Evolutionary conservation across 2,113 vertebrate species (phyloP).

Genomic region (Chaetodon trifascialis): DNA sequence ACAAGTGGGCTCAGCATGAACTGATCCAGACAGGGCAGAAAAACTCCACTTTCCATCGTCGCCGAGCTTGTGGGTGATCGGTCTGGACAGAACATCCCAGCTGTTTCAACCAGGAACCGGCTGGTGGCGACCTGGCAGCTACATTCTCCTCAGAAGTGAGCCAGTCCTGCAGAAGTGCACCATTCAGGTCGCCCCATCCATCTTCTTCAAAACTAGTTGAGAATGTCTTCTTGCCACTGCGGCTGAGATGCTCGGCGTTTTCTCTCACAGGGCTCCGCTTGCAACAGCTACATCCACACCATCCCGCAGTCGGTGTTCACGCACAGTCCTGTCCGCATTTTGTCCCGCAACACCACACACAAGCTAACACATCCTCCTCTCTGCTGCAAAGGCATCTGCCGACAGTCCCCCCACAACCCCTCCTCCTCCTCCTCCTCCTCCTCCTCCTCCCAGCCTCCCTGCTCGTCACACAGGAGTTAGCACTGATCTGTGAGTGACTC

Average conservation of each 20-base stretch:
- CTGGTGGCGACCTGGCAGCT: neutral
- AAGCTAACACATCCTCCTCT: constrained; percentile 59
- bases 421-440: constrained; percentile 25
- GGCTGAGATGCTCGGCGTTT: neutral
- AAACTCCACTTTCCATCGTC: constrained; percentile 77
- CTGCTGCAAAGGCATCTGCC: constrained; percentile 78
- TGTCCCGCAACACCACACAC: constrained; percentile 42
- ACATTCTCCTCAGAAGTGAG: neutral
- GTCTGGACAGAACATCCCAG: constrained; percentile 18
- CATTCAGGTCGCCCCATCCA: constrained; percentile 27
- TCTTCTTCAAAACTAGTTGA: constrained; percentile 37
- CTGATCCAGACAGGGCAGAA: constrained; percentile 71
- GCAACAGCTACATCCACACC: neutral
- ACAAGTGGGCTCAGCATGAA: constrained; percentile 83
- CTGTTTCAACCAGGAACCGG: neutral
- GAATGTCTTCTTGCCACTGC: neutral
- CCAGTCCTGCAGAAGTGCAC: constrained; percentile 14
- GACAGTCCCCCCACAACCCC: neutral
- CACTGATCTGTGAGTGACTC: neutral
- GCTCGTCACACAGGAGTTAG: constrained; percentile 29
- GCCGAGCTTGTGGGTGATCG: neutral
- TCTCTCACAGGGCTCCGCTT: neutral
- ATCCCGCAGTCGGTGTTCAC: neutral
- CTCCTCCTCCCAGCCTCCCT: constrained; percentile 20
- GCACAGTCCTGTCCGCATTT: constrained; percentile 30